A percentile compares a stretch with the other conserved stretches of the same genome.
These are phyloP conservation scores for Excalfactoria chinensis DNA, from an alignment of 2,113 vertebrate species.

Conservation along the genomic window DNA sequence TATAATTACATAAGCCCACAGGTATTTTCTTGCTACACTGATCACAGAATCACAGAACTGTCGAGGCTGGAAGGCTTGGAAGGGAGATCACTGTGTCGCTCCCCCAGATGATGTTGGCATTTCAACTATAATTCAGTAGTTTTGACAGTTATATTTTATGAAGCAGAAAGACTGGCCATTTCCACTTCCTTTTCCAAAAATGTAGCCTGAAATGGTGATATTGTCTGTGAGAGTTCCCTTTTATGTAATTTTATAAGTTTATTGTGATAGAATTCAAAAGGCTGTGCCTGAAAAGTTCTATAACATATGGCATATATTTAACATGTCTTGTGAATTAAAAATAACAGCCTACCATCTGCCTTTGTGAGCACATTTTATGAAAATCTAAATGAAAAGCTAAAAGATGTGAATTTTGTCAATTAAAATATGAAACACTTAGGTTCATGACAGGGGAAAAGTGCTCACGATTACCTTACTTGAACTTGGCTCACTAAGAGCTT, in stretches of 20 bases:
- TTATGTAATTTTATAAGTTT: slow-evolving; percentile 81
- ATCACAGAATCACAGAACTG: no score
- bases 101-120: slow-evolving; percentile 3
- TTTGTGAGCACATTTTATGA: slow-evolving; percentile 82
- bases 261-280: slow-evolving; percentile 84
- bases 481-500: slow-evolving; percentile 38
- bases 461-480: slow-evolving; percentile 66
- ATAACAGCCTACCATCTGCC: slow-evolving; percentile 87
- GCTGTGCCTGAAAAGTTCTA: slow-evolving; percentile 81
- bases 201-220: slow-evolving; percentile 63
- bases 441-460: slow-evolving; percentile 76
- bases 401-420: slow-evolving; percentile 84
- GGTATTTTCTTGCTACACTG: no score
- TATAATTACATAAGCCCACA: no score
- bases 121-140: slow-evolving; percentile 36
- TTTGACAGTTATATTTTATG: slow-evolving; percentile 49
- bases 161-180: slow-evolving; percentile 60
- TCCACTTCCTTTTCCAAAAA: slow-evolving; percentile 72
- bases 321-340: slow-evolving; percentile 88
- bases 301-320: slow-evolving; percentile 88
- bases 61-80: no score
- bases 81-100: no score
- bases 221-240: slow-evolving; percentile 76
- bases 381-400: slow-evolving; percentile 83
- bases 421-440: slow-evolving; percentile 82